Conservation (phyloP, 2,113 vertebrate genomes). For the Vimba vimba region DNA sequence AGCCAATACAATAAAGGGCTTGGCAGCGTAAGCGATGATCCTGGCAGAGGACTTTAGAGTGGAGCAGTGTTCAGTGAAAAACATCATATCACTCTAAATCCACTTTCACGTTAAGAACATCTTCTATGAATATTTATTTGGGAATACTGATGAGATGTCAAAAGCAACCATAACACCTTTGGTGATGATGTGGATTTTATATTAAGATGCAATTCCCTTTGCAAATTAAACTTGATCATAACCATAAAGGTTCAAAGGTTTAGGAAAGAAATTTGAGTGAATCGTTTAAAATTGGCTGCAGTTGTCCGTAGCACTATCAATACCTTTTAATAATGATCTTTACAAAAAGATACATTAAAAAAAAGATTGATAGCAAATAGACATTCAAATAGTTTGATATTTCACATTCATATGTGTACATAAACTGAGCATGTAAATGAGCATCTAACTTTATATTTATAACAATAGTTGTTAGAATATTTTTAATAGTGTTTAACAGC, state of each 20-base stretch:
- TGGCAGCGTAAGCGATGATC: constrained; percentile 46
- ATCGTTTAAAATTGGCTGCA: not conserved
- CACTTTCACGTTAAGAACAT: constrained; percentile 32
- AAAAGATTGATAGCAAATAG: not conserved
- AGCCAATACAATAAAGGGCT: constrained; percentile 58
- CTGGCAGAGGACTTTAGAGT: constrained; percentile 53
- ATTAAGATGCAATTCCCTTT: not conserved
- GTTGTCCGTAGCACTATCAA: not conserved
- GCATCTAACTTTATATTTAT: not conserved
- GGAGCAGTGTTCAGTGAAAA: constrained; percentile 37
- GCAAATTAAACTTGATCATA: not conserved
- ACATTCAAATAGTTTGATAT: not conserved
- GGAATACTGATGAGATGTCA: constrained; percentile 34
- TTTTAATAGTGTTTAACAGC: not conserved
- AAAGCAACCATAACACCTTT: constrained; percentile 34
- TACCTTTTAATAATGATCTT: not conserved
- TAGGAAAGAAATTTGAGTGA: not conserved
- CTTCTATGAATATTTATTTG: constrained; percentile 38
- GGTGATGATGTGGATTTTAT: constrained; percentile 9
- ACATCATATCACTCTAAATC: constrained; percentile 37
- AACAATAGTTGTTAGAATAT: not conserved
- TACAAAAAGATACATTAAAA: not conserved
- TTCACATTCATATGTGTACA: not conserved
- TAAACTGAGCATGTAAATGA: not conserved
- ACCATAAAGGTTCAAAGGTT: constrained; percentile 19